Conservation (phyloP, 2,888 invertebrate species). For the Rhyacophila evoluta region DNA sequence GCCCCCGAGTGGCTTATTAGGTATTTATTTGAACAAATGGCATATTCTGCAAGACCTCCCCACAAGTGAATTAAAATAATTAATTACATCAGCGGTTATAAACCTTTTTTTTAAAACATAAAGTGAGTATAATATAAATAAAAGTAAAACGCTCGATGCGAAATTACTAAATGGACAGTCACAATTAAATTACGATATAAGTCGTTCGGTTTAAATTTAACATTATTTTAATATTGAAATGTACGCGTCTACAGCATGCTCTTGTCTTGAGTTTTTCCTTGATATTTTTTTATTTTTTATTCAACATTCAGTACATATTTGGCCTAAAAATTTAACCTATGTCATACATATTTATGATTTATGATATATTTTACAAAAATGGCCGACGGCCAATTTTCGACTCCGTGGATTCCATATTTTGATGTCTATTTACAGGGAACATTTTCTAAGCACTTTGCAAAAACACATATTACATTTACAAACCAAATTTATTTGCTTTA, state of each 20-base stretch:
- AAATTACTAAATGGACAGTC: slow-evolving; percentile 1
- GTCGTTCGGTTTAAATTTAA: slow-evolving; percentile 18
- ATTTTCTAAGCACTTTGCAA: not conserved
- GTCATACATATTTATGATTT: slow-evolving; percentile 42
- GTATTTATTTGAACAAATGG: not conserved
- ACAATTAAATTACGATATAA: not conserved
- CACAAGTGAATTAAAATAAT: not conserved
- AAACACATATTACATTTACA: not conserved
- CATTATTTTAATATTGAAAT: not conserved
- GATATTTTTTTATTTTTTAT: slow-evolving; percentile 37
- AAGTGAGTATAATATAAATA: too few relatives aligned
- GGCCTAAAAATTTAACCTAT: slow-evolving; percentile 53
- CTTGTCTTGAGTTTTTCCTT: slow-evolving; percentile 25
- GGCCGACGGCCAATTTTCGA: slow-evolving; percentile 3
- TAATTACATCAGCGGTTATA: not conserved
- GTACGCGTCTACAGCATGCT: slow-evolving; percentile 36
- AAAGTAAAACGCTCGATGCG: not conserved
- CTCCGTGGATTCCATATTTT: not conserved
- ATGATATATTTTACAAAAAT: slow-evolving; percentile 52
- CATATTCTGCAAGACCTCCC: not conserved
- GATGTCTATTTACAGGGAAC: not conserved
- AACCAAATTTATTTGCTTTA: too few relatives aligned
- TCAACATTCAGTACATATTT: slow-evolving; percentile 53
- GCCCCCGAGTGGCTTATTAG: not conserved
- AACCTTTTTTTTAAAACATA: not conserved